A percentile compares a stretch with the other conserved stretches of the same genome.
phyloP scores from a whole-genome alignment of 2,797 vertebrate genomes.

The Coranthus polyacanthus region DNA sequence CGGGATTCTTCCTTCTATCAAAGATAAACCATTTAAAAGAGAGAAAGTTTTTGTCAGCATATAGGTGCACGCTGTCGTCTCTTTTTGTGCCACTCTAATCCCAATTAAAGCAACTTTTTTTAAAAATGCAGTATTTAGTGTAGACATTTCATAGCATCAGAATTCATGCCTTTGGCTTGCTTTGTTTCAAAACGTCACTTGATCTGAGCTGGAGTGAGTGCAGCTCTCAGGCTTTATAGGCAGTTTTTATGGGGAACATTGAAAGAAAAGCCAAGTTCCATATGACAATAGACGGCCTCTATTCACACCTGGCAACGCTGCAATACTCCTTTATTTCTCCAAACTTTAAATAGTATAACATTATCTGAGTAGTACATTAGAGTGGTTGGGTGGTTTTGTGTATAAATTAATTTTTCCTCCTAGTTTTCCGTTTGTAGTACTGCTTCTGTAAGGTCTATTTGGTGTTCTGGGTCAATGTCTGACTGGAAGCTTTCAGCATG shows the following conservation, averaged over 20 bases:
- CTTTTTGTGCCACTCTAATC: neutral
- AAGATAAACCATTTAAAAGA: too few relatives aligned
- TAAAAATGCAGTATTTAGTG: constrained; percentile 14
- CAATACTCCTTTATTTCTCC: too few relatives aligned
- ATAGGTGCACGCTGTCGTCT: neutral
- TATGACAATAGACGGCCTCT: constrained; percentile 66
- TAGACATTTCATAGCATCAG: constrained; percentile 28
- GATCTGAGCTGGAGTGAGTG: constrained; percentile 72
- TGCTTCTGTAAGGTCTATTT: constrained; percentile 32
- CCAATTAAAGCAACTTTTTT: neutral
- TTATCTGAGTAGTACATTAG: constrained; percentile 6
- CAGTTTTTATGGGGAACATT: constrained; percentile 73
- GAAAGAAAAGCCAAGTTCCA: constrained; percentile 73
- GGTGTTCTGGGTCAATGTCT: constrained; percentile 15
- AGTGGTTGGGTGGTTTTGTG: constrained; percentile 13
- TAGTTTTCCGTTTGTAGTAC: neutral
- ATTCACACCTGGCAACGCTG: constrained; percentile 9
- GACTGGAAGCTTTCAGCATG: constrained; percentile 48
- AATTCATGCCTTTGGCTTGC: constrained; percentile 52
- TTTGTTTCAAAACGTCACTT: constrained; percentile 71
- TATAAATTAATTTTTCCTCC: constrained; percentile 5
- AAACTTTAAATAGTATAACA: neutral
- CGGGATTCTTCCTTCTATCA: too few relatives aligned
- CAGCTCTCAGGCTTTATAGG: constrained; percentile 62
- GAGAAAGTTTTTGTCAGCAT: neutral